These are phyloP conservation scores for Pelecanoides urinatrix DNA, from an alignment of 2,113 vertebrate species.

Conservation along the genomic window DNA sequence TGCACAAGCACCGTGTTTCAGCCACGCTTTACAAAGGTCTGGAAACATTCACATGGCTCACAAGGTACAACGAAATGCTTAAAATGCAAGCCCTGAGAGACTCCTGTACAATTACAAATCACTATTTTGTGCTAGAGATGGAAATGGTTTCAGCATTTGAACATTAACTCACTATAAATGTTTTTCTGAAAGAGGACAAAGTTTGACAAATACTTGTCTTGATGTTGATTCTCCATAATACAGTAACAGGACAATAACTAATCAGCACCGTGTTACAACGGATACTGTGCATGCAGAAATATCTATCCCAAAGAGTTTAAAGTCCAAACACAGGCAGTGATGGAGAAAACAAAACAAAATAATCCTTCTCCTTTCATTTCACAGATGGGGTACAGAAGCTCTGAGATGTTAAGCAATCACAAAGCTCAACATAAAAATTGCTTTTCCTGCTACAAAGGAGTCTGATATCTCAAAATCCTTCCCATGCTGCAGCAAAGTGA, in stretches of 20 bases:
- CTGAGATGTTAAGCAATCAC: not conserved
- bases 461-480: not conserved
- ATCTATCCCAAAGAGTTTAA: not conserved
- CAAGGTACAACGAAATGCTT: accelerated
- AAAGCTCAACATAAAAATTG: not conserved
- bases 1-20: accelerated
- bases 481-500: not conserved
- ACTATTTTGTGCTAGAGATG: not conserved
- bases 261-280: not conserved
- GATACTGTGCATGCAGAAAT: not conserved
- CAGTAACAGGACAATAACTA: not conserved
- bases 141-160: not conserved
- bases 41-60: not conserved
- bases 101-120: accelerated
- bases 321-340: not conserved
- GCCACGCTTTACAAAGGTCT: not conserved
- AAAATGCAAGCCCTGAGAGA: not conserved
- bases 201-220: not conserved
- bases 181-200: not conserved
- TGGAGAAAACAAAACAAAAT: not conserved
- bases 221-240: not conserved
- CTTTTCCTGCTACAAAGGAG: not conserved
- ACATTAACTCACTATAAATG: not conserved
- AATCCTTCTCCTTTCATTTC: not conserved
- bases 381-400: not conserved